Base-by-base conservation (phyloP, 1,140 invertebrate genomes). In the Ceratina calcarata region DNA sequence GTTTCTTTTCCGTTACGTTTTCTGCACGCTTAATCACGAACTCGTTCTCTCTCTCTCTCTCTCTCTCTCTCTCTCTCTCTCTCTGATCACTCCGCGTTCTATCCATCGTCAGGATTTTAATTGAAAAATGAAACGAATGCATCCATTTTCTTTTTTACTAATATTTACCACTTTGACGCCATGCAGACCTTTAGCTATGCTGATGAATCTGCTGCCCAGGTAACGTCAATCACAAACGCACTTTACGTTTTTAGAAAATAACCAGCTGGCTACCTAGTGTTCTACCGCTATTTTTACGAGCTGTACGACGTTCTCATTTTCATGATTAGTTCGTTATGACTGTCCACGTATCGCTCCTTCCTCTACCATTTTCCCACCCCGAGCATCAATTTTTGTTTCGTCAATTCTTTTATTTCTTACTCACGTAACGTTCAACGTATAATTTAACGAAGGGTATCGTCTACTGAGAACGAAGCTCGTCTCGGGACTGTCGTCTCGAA, bases 111-210 rank as follows among this genome's bases (percentile, higher is more conserved):
- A 73, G 89, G 89, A 91, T 92, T 60, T 55, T 69, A 69, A 69
- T 37, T 24, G 16, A 92, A 88, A 45, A 88, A 88, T 87, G 87
- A 10, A 45, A 57, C n/a, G n/a, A 16, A 16, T 89, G 89, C 90
- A 91, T 90, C 89, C 90, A 72, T 91, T 69, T 92, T 86, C 83
- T 88, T 92, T 86, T 91, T 91, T 87, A 93, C 92, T 93, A 93
- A 93, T 92, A 91, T 86, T 91, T 89, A 92, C 90, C 90, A 93
- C 91, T 93, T 93, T 93, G 85, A 92, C 92, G 91, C 91, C 90
- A 93, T 92, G 92, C 92, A 93, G 92, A 93, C 90, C 91, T 93
- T 93, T 93, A 92, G 91, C 91, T 92, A 93, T 89, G 91, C 92
- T 93, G 92, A 93, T 93, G 91, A 93, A 91, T 89, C 91, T 90